Evolutionary conservation across 2,888 invertebrate genomes (phyloP), one percentile per base, ranked within the genome.

Genomic region (Toxonevra muliebris): DNA sequence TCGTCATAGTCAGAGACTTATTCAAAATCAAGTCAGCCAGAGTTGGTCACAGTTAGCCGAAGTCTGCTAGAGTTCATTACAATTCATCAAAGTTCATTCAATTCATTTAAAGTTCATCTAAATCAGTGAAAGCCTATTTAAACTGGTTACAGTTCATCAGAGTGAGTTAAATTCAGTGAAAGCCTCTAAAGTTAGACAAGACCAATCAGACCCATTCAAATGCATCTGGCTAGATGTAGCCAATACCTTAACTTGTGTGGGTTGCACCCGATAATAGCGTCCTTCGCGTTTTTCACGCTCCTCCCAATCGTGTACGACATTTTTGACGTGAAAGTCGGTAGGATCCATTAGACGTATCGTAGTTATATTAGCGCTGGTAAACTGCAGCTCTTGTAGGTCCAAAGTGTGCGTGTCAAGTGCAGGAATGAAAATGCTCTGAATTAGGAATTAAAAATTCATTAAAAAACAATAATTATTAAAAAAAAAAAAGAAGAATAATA

Each of bases 361-460:
- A 2, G 86, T 85, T 50, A 86, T 80, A 66, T 85, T 85, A 4
- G 86, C 82, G 2, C 76, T 75, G 13, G 80, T 76, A 73, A 86
- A 84, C 10, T 84, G 80, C 17, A 87, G 78, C 65, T 88, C 88
- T 15, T 83, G 85, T 81, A 88, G 86, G 17, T 85, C 82, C 12
- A 87, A 79, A 9, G 87, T 86, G 54, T 87, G 84, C 0, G 82
- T 78, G 65, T 85, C 87, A 77, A 87, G 80, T 76, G 65, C 82
- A 1, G 88, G 87, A 69, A 89, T 79, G 60, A 89, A 87, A 64
- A 89, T 86, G 78, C 88, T 89, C 88, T 89, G 69, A 82, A 80
- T 17, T 54, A 41, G 11, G 48, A 17, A 13, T 50, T 40, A 1
- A 54, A n/a, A n/a, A n/a, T n/a, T n/a, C n/a, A n/a, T n/a, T n/a